Percentiles rank a stretch among this genome's conserved stretches.
Evolutionary conservation across 1,140 invertebrate genomes (phyloP).

Genomic region (Cylas formicarius): DNA sequence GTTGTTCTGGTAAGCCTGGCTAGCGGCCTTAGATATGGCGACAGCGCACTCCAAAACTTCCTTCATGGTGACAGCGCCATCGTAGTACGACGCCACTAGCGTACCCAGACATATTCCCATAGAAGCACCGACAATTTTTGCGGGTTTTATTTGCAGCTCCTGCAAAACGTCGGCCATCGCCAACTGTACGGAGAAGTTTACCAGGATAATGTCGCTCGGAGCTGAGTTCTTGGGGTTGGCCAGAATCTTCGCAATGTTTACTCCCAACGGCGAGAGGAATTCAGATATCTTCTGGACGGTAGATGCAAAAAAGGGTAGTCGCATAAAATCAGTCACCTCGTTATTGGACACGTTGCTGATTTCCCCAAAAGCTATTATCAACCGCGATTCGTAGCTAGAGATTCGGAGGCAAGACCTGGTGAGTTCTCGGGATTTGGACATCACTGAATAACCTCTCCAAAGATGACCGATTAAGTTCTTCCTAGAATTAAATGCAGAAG

Average conservation of each 20-base stretch:
- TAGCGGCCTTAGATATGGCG: too few species aligned
- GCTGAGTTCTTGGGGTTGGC: background rate
- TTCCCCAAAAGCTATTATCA: slow-evolving; percentile 4
- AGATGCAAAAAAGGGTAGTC: background rate
- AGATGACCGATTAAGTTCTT: slow-evolving; percentile 50
- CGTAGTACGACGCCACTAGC: slow-evolving; percentile 75
- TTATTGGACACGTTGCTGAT: background rate
- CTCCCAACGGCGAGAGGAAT: background rate
- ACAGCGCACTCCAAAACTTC: slow-evolving; percentile 54
- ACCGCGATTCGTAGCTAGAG: background rate
- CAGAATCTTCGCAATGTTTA: background rate
- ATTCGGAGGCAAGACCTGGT: background rate
- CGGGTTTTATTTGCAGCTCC: slow-evolving; percentile 56
- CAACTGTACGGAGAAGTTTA: background rate
- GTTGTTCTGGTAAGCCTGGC: too few species aligned
- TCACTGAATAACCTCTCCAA: slow-evolving; percentile 50
- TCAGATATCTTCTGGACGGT: slow-evolving; percentile 11
- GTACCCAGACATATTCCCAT: slow-evolving; percentile 67
- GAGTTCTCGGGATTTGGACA: slow-evolving; percentile 39
- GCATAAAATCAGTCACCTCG: slow-evolving; percentile 1
- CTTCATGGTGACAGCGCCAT: slow-evolving; percentile 71
- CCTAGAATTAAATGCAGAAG: slow-evolving; percentile 22
- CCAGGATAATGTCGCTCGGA: background rate
- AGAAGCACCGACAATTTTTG: slow-evolving; percentile 60
- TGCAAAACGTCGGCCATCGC: slow-evolving; percentile 51